These are phyloP conservation scores for Hemitrygon akajei DNA, from an alignment of 2,797 vertebrate species.

Conservation along the genomic window DNA sequence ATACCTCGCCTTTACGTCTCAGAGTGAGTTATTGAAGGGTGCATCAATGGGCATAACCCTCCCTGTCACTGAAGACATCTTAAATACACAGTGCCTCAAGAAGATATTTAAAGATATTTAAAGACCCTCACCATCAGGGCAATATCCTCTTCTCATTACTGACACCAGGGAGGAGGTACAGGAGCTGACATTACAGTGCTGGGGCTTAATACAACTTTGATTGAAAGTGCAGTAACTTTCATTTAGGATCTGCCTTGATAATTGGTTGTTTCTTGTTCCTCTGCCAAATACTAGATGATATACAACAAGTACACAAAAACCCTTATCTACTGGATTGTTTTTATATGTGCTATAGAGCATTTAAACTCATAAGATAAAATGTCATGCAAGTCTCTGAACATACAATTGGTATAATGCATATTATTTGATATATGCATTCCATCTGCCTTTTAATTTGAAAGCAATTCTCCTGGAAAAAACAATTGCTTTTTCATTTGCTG, in stretches of 20 bases:
- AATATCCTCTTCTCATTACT: no score
- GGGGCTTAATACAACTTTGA: neutral
- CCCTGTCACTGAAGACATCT: no score
- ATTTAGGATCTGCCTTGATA: neutral
- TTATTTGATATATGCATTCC: neutral
- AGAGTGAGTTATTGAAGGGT: no score
- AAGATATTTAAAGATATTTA: no score
- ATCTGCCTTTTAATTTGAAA: neutral
- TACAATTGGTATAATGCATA: neutral
- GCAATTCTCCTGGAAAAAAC: neutral
- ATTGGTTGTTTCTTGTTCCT: neutral
- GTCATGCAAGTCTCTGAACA: neutral
- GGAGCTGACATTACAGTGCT: neutral
- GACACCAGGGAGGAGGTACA: no score
- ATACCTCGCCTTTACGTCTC: no score
- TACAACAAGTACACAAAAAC: neutral
- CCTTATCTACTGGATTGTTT: neutral
- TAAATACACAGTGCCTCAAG: no score
- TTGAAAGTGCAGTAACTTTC: neutral
- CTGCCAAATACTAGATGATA: neutral
- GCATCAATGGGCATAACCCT: no score
- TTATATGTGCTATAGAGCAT: neutral
- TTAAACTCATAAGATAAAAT: neutral
- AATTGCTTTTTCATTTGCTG: neutral
- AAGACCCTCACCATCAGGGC: no score